Base-by-base conservation (phyloP, 2,888 invertebrate genomes). In the Cosmorhoe ocellata region DNA sequence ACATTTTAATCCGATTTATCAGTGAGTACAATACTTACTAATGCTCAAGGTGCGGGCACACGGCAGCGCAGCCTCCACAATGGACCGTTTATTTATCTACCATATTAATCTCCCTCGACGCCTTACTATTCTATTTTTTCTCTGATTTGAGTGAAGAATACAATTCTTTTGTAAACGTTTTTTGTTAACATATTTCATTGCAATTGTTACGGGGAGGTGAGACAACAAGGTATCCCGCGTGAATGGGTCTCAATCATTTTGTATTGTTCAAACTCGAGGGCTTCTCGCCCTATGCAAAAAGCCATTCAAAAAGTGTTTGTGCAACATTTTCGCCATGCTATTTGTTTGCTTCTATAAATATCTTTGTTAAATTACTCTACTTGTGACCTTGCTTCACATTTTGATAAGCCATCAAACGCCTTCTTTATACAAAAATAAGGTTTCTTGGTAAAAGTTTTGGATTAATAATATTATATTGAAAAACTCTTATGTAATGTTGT, bases 121-220 rank as follows among this genome's bases (percentile, higher is more conserved):
- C 72, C 71, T 75, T 72, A 71, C 70, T 75, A 69, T 74, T 57
- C 31, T 51, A 12, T 77, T 74, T 76, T 75, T 74, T 76, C 69
- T 68, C 67, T 61, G 51, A 63, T 75, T 72, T 69, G 61, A 71
- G 74, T 71, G 72, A 73, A 67, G 74, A 76, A 80, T 74, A 81
- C 79, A 80, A 84, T 81, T 72, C 77, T 64, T 75, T 81, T 82
- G 76, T 81, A 71, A 76, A 74, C 64, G 71, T 81, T 85, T 86
- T 87, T 87, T 87, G 79, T 81, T 73, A 76, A 77, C 79, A 79
- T 84, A 76, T 78, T 81, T 83, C 75, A 77, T 74, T 71, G 70
- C 74, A 71, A 75, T 74, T 76, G 73, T 76, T 73, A 71, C 59
- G 64, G 54, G 63, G 70, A 76, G 79, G 54, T 63, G 70, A 76